Evolutionary conservation across 1,140 invertebrate genomes (phyloP).

Genomic region (Reticulitermes speratus): DNA sequence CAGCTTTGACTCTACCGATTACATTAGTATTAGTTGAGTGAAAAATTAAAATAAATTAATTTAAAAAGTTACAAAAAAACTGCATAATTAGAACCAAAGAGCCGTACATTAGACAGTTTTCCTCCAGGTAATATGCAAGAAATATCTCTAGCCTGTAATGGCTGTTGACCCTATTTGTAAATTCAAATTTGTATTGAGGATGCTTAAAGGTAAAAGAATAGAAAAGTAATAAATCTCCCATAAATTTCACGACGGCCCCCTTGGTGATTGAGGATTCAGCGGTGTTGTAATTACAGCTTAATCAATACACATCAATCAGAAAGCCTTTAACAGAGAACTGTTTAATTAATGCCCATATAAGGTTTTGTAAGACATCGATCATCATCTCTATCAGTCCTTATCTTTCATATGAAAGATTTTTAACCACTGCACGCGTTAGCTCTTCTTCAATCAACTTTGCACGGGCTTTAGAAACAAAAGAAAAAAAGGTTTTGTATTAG

Average conservation of each 20-base stretch:
- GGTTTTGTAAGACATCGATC: neutral
- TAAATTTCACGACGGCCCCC: neutral
- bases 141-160: neutral
- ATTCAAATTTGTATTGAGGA: neutral
- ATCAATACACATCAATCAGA: neutral
- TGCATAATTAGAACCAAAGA: too few species aligned
- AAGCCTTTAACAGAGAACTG: neutral
- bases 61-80: too few species aligned
- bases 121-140: too few species aligned
- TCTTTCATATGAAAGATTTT: neutral
- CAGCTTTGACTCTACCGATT: too few species aligned
- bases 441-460: neutral
- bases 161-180: neutral
- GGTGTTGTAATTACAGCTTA: neutral
- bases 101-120: too few species aligned
- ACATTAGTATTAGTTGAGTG: too few species aligned
- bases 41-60: too few species aligned
- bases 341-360: neutral
- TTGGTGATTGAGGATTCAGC: neutral
- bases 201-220: neutral
- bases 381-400: neutral
- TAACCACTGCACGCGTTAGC: neutral
- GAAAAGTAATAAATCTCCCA: neutral
- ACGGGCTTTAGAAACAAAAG: neutral
- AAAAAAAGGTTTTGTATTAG: neutral